Conservation (phyloP, 2,888 invertebrate genomes). For the Hololepta plana region DNA sequence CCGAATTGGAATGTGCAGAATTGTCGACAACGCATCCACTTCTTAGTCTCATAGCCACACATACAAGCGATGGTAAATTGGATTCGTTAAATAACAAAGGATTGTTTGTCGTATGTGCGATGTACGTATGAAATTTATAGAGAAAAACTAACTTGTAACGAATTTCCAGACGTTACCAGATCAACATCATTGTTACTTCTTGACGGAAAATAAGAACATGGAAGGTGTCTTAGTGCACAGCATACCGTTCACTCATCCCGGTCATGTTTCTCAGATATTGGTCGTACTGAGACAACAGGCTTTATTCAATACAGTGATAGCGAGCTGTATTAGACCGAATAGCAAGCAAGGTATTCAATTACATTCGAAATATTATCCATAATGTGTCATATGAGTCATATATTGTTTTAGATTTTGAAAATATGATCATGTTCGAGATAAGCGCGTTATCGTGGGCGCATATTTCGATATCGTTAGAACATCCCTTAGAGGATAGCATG, state of each 20-base stretch:
- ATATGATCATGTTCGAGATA: slow-evolving; percentile 78
- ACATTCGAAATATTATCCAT: slow-evolving; percentile 1
- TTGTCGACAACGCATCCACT: slow-evolving; percentile 40
- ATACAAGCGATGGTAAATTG: slow-evolving; percentile 55
- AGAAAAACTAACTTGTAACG: not conserved
- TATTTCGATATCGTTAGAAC: slow-evolving; percentile 78
- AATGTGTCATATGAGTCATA: not conserved
- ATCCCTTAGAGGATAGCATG: slow-evolving; percentile 83
- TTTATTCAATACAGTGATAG: slow-evolving; percentile 73
- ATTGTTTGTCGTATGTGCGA: slow-evolving; percentile 58
- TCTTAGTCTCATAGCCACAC: slow-evolving; percentile 60
- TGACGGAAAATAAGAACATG: slow-evolving; percentile 64
- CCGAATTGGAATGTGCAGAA: slow-evolving; percentile 38
- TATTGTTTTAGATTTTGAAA: slow-evolving; percentile 52
- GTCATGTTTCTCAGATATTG: slow-evolving; percentile 77
- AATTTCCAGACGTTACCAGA: slow-evolving; percentile 63
- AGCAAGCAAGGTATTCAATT: slow-evolving; percentile 49
- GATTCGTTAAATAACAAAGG: slow-evolving; percentile 58
- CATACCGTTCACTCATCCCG: slow-evolving; percentile 86
- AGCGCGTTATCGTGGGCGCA: slow-evolving; percentile 79
- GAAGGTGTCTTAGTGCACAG: slow-evolving; percentile 59
- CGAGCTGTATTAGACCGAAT: slow-evolving; percentile 74
- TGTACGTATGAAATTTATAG: not conserved
- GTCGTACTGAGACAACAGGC: slow-evolving; percentile 75
- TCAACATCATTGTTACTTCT: slow-evolving; percentile 85